Conservation (phyloP, 2,797 vertebrate species). For the Cuniculus paca region DNA sequence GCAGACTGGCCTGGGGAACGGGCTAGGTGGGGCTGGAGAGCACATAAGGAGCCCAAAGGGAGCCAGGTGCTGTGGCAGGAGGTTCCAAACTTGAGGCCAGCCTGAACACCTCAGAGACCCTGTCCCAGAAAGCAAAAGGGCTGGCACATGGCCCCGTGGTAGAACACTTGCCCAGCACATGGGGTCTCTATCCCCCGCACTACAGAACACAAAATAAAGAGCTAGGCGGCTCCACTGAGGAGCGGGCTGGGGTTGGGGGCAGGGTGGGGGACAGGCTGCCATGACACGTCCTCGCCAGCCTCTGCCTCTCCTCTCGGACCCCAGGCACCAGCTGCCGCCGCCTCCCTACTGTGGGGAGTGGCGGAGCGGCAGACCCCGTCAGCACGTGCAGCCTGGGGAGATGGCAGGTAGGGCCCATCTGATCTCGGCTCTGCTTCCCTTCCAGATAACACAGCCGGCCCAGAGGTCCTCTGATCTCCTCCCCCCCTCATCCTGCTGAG, state of each 20-base stretch:
- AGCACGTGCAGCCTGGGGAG: background rate
- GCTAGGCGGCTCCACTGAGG: no score
- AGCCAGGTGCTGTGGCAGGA: background rate
- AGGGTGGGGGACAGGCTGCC: background rate
- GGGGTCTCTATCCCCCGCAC: background rate
- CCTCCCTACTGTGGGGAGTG: background rate
- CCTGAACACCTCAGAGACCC: background rate
- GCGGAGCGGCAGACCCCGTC: no score
- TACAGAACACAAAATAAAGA: background rate
- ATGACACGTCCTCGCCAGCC: fast-evolving
- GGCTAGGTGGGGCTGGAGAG: background rate
- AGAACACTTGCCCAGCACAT: background rate
- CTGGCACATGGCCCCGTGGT: background rate
- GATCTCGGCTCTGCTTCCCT: background rate
- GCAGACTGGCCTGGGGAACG: background rate
- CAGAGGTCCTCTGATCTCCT: no score
- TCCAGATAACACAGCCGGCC: background rate
- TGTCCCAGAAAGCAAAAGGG: background rate
- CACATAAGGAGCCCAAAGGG: background rate
- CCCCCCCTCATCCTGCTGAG: background rate
- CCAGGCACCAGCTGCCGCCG: fast-evolving
- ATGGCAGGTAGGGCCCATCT: no score
- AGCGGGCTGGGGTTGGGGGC: no score
- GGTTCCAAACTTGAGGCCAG: background rate
- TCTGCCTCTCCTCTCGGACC: background rate